Base-by-base conservation (phyloP, 1,140 invertebrate species). In the Mercenaria mercenaria region DNA sequence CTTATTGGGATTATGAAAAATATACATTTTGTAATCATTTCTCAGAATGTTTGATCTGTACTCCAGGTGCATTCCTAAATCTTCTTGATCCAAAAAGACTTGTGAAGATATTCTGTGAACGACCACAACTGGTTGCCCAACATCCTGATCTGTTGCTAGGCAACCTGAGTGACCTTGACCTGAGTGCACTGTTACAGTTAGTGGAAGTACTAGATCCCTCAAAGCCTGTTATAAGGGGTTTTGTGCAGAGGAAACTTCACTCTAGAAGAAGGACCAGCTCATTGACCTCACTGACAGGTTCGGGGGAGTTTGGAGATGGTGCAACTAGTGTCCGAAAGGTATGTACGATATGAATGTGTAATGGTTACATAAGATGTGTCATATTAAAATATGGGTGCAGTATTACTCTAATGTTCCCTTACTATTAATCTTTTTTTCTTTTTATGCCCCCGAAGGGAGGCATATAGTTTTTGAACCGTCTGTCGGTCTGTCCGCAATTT, bases 191-290 rank as follows among this genome's bases (percentile, higher is more conserved):
- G 72, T 67, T 92, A n/a, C 91, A 91, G 52, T 80, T 96, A 64
- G 95, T 94, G 11, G 89, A 92, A 32, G 90, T 93, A n/a, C 93
- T 95, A 88, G 95, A 96, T 84, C 95, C 95, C 13, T 96, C 95
- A 39, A 92, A 92, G 64, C 85, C 91, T 52, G 59, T 91, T 3
- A 92, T 95, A 4, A 92, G 90, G 56, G 90, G 87, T 23, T 90
- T 88, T 39, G 79, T 95, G 32, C 76, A 87, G 23, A 89, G 88
- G 88, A 87, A 89, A 29, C 88, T 92, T 32, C 39, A 43, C 29
- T 90, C 90, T n/a, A 89, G 88, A 52, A 88, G 89, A 52, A 91
- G 93, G 89, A 61, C 79, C 39, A 82, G 64, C 74, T 83, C 69
- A 26, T 41, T 83, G 29, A 83, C 50, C 3, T 81, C 86, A n/a